These are phyloP conservation scores for Napeogenes sylphis DNA, from an alignment of 2,888 invertebrate genomes.

Conservation along the genomic window DNA sequence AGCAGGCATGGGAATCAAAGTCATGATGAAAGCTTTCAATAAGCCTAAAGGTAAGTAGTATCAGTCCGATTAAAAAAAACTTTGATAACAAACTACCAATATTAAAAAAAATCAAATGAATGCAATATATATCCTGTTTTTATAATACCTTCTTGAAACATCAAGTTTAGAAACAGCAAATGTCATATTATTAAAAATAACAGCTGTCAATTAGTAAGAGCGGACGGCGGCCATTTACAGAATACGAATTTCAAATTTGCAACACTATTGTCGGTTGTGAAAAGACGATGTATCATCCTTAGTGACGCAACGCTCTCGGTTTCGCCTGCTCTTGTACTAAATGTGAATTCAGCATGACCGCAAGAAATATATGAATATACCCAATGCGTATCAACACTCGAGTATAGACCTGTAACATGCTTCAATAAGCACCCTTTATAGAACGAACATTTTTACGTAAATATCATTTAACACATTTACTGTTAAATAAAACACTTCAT, in stretches of 20 bases:
- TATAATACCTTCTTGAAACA: background rate
- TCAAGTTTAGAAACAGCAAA: background rate
- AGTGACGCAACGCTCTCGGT: constrained; percentile 71
- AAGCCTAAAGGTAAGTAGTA: constrained; percentile 85
- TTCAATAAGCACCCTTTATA: constrained; percentile 22
- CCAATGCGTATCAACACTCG: constrained; percentile 42
- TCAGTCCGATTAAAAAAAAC: background rate
- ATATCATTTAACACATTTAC: background rate
- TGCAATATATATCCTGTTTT: too few relatives aligned
- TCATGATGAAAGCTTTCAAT: constrained; percentile 90
- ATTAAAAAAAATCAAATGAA: too few relatives aligned
- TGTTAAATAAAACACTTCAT: background rate
- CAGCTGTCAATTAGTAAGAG: constrained; percentile 25
- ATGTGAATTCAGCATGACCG: constrained; percentile 69
- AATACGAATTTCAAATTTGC: constrained; percentile 38
- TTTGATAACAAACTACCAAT: too few relatives aligned
- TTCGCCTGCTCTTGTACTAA: constrained; percentile 74
- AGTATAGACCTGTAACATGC: constrained; percentile 10
- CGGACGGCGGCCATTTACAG: constrained; percentile 29
- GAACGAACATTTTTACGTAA: background rate
- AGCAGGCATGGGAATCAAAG: constrained; percentile 91
- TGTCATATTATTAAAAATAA: constrained; percentile 21
- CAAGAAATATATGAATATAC: constrained; percentile 69
- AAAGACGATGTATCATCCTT: constrained; percentile 57
- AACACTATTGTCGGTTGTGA: constrained; percentile 48